These are phyloP conservation scores for Psittacula derbiana DNA, from an alignment of 2,797 vertebrate species.

Conservation along the genomic window DNA sequence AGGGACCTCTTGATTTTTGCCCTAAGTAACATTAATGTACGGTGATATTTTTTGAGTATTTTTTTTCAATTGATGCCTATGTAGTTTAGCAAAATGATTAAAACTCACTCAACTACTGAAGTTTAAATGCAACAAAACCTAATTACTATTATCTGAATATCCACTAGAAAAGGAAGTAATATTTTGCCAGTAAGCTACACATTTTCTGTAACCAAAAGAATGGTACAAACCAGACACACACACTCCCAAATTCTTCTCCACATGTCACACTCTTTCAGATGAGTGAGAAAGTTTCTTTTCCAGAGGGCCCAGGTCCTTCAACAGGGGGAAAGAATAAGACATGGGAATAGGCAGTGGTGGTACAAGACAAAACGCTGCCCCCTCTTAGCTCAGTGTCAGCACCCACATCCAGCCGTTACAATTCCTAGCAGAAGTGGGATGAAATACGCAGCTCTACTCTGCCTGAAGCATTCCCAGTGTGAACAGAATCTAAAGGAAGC, in stretches of 20 bases:
- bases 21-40: background rate
- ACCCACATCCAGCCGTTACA: background rate
- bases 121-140: background rate
- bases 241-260: background rate
- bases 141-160: background rate
- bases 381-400: conserved; percentile 17
- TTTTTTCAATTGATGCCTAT: background rate
- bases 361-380: conserved; percentile 17
- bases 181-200: background rate
- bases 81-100: background rate
- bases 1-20: background rate
- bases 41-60: background rate
- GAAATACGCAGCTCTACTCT: conserved; percentile 31
- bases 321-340: background rate
- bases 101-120: background rate
- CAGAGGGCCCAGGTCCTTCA: background rate
- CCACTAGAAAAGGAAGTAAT: background rate
- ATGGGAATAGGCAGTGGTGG: background rate
- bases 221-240: background rate
- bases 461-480: conserved; percentile 55
- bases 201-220: background rate
- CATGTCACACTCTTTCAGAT: background rate
- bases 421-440: conserved; percentile 10
- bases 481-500: conserved; percentile 65
- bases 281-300: background rate